Conservation (phyloP, 2,113 vertebrate genomes). For the Piprites chloris region DNA sequence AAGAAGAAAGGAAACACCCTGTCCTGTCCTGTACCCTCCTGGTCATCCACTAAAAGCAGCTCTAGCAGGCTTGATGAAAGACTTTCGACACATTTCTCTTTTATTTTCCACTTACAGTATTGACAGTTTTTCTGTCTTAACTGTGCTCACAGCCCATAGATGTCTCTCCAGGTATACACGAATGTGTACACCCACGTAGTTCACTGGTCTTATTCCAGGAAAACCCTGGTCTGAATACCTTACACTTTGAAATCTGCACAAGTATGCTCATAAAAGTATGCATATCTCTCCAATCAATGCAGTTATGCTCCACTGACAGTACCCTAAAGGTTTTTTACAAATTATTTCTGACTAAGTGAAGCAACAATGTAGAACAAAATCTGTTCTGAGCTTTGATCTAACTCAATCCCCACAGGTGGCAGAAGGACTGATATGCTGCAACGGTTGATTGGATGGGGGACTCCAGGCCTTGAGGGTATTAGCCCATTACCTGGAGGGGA, state of each 20-base stretch:
- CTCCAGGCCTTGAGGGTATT: no score
- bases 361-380: conserved; percentile 1
- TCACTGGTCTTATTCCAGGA: background rate
- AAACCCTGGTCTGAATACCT: background rate
- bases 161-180: background rate
- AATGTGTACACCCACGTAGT: background rate
- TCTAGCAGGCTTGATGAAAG: background rate
- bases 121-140: background rate
- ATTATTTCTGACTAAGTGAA: conserved; percentile 32
- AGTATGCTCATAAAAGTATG: background rate
- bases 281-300: conserved; percentile 26
- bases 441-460: no score
- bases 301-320: background rate
- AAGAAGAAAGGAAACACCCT: background rate
- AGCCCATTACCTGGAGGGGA: no score
- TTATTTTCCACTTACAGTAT: background rate
- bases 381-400: conserved; percentile 1
- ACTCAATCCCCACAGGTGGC: background rate
- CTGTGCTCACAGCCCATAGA: background rate
- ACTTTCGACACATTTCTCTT: background rate
- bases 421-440: background rate
- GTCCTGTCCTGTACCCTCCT: background rate
- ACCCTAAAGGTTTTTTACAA: conserved; percentile 20
- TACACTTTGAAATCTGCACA: conserved; percentile 32
- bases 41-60: background rate